Evolutionary conservation across 2,888 invertebrate genomes (phyloP).

Genomic region (Platynereis dumerilii): DNA sequence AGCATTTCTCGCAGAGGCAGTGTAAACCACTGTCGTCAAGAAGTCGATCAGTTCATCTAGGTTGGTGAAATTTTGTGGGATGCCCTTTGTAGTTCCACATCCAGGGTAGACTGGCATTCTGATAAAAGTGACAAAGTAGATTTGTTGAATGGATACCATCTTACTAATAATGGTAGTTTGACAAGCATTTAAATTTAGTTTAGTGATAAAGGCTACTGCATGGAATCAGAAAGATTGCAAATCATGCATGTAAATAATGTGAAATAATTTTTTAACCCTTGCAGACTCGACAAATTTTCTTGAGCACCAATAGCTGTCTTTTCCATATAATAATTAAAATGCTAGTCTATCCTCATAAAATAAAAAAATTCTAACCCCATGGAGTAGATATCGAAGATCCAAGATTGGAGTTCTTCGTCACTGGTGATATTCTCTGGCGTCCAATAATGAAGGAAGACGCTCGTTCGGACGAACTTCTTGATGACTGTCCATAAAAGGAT

Average conservation of each 20-base stretch:
- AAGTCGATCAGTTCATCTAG: slow-evolving; percentile 32
- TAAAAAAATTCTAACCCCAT: too few relatives aligned
- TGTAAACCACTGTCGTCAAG: slow-evolving; percentile 33
- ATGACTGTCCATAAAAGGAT: slow-evolving; percentile 30
- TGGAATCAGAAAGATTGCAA: too few relatives aligned
- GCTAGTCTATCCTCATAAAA: too few relatives aligned
- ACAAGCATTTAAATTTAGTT: not conserved
- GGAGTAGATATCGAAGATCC: slow-evolving; percentile 26
- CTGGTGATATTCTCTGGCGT: slow-evolving; percentile 21
- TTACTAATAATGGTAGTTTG: too few relatives aligned
- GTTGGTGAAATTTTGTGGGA: slow-evolving; percentile 20
- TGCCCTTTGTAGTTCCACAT: slow-evolving; percentile 19
- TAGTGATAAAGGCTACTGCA: not conserved
- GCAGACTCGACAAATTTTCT: too few relatives aligned
- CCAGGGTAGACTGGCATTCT: not conserved
- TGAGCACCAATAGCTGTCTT: too few relatives aligned
- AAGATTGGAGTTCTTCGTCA: slow-evolving; percentile 34
- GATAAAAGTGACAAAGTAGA: too few relatives aligned
- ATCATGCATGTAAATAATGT: too few relatives aligned
- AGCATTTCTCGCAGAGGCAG: slow-evolving; percentile 28
- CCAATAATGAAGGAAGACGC: slow-evolving; percentile 32
- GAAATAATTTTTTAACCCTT: too few relatives aligned
- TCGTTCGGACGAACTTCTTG: slow-evolving; percentile 28
- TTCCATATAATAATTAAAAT: too few relatives aligned
- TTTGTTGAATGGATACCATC: too few relatives aligned